Conservation (phyloP, 1,140 invertebrate genomes). For the Drosophila nikananu region DNA sequence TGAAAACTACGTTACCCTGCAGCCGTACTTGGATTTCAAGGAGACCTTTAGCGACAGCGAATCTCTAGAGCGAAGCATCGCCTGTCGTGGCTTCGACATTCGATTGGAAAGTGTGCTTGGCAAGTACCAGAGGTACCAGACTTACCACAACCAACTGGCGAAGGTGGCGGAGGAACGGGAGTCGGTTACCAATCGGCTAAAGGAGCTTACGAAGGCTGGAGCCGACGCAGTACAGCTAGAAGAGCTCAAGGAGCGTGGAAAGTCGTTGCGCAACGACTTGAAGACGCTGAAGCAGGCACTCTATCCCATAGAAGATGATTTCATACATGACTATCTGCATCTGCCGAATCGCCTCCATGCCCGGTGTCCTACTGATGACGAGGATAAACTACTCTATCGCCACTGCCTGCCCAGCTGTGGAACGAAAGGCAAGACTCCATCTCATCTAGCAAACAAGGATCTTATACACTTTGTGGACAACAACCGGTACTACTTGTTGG, state of each 20-base stretch:
- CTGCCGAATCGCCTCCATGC: constrained; percentile 88
- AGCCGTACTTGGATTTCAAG: constrained; percentile 87
- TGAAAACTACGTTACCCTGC: constrained; percentile 86
- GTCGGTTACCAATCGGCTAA: constrained; percentile 68
- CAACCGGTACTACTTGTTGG: constrained; percentile 87
- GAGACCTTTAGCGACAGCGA: constrained; percentile 85
- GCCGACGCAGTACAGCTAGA: constrained; percentile 35
- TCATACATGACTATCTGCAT: constrained; percentile 86
- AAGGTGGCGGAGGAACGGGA: constrained; percentile 84
- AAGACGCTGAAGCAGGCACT: constrained; percentile 86
- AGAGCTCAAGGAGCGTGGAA: constrained; percentile 85
- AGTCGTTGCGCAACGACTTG: constrained; percentile 86
- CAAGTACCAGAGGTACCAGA: constrained; percentile 86
- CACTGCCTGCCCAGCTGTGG: constrained; percentile 39
- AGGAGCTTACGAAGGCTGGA: constrained; percentile 54
- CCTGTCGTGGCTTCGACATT: constrained; percentile 85
- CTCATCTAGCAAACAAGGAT: constrained; percentile 77
- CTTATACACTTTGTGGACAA: constrained; percentile 86
- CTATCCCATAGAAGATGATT: constrained; percentile 87
- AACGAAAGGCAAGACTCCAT: neutral
- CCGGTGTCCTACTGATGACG: constrained; percentile 86
- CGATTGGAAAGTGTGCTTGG: constrained; percentile 85
- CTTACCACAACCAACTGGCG: constrained; percentile 80
- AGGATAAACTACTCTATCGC: constrained; percentile 85
- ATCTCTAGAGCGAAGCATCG: constrained; percentile 86